phyloP scores from a whole-genome alignment of 2,888 invertebrate genomes.

The Drosophila recens region DNA sequence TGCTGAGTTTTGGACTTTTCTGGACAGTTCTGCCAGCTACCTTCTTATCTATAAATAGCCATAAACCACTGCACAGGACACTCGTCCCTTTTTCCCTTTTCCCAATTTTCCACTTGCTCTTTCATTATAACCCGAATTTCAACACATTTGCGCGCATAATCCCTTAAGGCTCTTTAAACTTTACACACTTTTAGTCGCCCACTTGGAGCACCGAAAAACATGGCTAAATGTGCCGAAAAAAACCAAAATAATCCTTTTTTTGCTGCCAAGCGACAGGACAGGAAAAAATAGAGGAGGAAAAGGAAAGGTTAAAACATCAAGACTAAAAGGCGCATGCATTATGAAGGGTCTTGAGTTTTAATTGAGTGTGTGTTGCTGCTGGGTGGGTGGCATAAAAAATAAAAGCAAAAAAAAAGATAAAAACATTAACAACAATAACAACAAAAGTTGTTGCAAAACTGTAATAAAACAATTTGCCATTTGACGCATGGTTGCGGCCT shows the following conservation, averaged over 20 bases:
- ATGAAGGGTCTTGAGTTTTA: conserved; percentile 83
- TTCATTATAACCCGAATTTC: conserved; percentile 75
- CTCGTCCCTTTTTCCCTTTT: conserved; percentile 50
- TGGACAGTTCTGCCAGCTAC: conserved; percentile 45
- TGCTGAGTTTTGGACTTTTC: conserved; percentile 36
- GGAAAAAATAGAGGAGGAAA: conserved; percentile 44
- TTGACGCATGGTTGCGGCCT: conserved; percentile 49
- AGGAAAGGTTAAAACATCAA: conserved; percentile 76
- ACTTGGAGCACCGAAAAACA: conserved; percentile 48
- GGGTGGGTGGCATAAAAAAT: conserved; percentile 22
- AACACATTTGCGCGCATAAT: conserved; percentile 81
- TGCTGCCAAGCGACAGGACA: conserved; percentile 19
- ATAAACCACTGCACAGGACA: conserved; percentile 70
- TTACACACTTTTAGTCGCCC: conserved; percentile 74
- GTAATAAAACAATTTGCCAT: conserved; percentile 77
- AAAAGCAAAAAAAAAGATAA: not conserved
- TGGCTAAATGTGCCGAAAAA: conserved; percentile 55
- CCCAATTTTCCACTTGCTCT: conserved; percentile 43
- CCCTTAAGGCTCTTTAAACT: conserved; percentile 83
- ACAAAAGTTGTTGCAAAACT: conserved; percentile 60
- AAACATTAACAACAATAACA: conserved; percentile 15
- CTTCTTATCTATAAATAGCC: conserved; percentile 79
- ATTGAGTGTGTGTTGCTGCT: conserved; percentile 80
- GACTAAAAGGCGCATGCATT: conserved; percentile 78
- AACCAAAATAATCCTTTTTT: conserved; percentile 72